A percentile compares a stretch with the other conserved stretches of the same genome.
Conservation (phyloP, 2,797 vertebrate genomes). For the Lepidocolaptes lacrymiger region DNA sequence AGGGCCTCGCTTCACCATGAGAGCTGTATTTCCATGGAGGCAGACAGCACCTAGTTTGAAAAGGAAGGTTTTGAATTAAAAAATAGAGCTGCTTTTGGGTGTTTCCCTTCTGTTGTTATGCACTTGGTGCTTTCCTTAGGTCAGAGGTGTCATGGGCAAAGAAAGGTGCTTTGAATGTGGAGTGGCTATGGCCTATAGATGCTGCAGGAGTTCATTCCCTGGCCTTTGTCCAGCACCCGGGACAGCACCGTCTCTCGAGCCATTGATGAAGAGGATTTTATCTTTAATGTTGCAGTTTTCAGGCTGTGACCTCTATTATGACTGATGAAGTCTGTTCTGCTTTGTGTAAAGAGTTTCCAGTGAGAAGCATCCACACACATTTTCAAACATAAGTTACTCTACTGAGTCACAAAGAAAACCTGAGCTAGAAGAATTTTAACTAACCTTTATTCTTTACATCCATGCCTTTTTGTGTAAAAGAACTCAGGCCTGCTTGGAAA, state of each 20-base stretch:
- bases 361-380: background rate
- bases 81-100: background rate
- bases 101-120: background rate
- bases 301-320: conserved; percentile 8
- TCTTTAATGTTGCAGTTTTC: background rate
- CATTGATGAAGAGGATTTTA: background rate
- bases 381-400: background rate
- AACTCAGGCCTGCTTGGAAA: background rate
- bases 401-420: conserved; percentile 10
- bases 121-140: background rate
- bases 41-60: background rate
- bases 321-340: background rate
- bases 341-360: background rate
- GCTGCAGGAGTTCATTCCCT: background rate
- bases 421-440: conserved; percentile 14
- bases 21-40: background rate
- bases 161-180: background rate
- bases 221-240: background rate
- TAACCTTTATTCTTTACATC: conserved; percentile 35
- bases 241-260: background rate
- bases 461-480: background rate
- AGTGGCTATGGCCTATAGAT: background rate
- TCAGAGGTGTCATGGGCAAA: background rate
- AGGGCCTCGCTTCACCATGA: background rate
- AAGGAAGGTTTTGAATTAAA: background rate